Conservation (phyloP, 2,113 vertebrate genomes). For the Phalacrocorax aristotelis region DNA sequence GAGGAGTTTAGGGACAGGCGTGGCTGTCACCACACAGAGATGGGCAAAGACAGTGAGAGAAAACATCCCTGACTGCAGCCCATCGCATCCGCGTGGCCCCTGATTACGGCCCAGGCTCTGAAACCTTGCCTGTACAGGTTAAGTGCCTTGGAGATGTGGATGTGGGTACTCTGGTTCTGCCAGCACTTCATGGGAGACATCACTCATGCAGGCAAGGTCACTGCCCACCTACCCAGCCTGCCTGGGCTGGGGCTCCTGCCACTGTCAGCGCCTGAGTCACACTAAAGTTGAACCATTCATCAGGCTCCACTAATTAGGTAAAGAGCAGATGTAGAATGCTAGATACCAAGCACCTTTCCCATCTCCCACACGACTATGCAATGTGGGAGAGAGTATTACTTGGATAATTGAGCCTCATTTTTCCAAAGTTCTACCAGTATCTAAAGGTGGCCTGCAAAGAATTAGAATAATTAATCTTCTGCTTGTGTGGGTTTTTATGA, state of each 20-base stretch:
- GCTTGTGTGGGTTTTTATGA: not conserved
- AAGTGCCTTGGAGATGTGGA: not conserved
- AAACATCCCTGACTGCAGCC: not conserved
- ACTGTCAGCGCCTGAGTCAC: not conserved
- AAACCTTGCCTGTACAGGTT: not conserved
- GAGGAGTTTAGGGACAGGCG: not conserved
- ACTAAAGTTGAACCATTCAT: not conserved
- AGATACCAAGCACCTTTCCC: conserved; percentile 29
- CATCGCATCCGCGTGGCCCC: not conserved
- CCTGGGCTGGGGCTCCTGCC: not conserved
- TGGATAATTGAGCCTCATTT: conserved; percentile 56
- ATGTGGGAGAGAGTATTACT: conserved; percentile 54
- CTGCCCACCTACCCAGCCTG: not conserved
- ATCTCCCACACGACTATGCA: conserved; percentile 21
- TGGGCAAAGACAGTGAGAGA: not conserved
- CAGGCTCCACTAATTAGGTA: conserved; percentile 43
- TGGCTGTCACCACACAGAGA: not conserved
- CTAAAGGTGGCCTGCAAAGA: conserved; percentile 52
- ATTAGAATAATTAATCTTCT: conserved; percentile 53
- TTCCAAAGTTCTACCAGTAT: not conserved
- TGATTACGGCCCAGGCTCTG: not conserved
- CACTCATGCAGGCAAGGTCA: not conserved
- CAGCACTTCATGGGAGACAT: not conserved
- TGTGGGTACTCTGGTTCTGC: rapidly evolving
- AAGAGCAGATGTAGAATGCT: conserved; percentile 38